phyloP scores from a whole-genome alignment of 1,140 invertebrate species.

The Coelopa frigida region DNA sequence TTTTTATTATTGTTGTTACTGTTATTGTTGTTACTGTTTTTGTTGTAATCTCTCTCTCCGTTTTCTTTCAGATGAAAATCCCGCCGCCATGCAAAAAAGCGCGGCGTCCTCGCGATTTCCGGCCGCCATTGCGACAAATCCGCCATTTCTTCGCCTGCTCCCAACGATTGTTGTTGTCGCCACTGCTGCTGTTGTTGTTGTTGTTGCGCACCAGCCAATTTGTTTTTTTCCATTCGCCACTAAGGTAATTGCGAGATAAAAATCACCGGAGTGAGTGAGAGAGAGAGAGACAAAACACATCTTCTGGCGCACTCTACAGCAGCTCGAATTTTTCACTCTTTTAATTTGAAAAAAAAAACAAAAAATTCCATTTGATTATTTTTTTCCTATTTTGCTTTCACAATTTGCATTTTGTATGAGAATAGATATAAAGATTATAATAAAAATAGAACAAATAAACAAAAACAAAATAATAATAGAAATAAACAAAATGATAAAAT shows the following conservation, averaged over 20 bases:
- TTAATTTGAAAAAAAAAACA: neutral
- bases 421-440: neutral
- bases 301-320: too few relatives aligned
- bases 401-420: neutral
- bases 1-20: neutral
- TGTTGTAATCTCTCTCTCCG: neutral
- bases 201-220: too few relatives aligned
- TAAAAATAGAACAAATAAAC: neutral
- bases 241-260: too few relatives aligned
- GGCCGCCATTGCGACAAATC: neutral
- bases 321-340: too few relatives aligned
- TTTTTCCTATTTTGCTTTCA: neutral
- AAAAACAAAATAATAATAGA: neutral
- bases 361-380: neutral
- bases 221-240: too few relatives aligned
- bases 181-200: slow-evolving; percentile 4
- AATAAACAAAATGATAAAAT: neutral
- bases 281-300: too few relatives aligned
- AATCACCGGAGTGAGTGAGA: neutral
- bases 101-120: too few relatives aligned
- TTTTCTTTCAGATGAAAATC: slow-evolving; percentile 35
- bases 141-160: too few relatives aligned
- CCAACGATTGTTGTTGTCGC: neutral
- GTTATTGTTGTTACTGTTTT: neutral
- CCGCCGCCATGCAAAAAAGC: slow-evolving; percentile 41